Base-by-base conservation (phyloP, 2,888 invertebrate species). In the Alviniconcha strummeri region DNA sequence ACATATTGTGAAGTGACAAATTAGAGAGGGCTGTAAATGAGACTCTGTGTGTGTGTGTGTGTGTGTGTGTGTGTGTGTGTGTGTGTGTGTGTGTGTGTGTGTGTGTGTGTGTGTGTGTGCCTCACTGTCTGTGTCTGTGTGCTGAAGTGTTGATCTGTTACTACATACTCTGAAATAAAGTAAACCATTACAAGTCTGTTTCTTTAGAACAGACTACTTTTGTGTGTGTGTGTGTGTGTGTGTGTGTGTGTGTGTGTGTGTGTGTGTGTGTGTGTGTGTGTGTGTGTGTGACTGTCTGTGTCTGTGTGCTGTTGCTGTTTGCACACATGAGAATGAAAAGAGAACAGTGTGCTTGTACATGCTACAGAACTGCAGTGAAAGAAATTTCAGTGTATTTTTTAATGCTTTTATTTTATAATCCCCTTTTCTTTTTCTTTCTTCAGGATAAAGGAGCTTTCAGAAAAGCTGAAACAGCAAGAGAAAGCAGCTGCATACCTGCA, bases 401-500 rank as follows among this genome's bases (percentile, higher is more conserved):
- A 56, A 54, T 19, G 15, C 8, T 17, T 19, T 71, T 52, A 57
- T 79, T 82, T 76, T 79, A 15, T 36, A 36, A 36, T 36, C 36
- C 36, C 36, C 36, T 36, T 36, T 36, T 36, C 36, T 36, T 36
- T 81, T 84, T 75, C 82, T 69, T 83, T 83, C 85, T 86, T 15
- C 84, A 92, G 92, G 83, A 91, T 91, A 17, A 83, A 89, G 77
- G 93, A 92, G 71, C 83, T 92, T 60, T 87, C 91, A 83, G 89
- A 83, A 55, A 88, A 90, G 71, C 52, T 92, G 15, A 85, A 89
- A 6, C 89, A 90, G 77, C 86, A 85, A 69, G 91, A 92, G 80
- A 82, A 86, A 15, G 84, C 85, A 11, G 88, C 90, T 87, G 89
- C 89, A 78, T 86, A 89, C 82, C 85, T 89, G 84, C 89, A 92